phyloP scores from a whole-genome alignment of 2,797 vertebrate genomes.

The Crax fasciolata region DNA sequence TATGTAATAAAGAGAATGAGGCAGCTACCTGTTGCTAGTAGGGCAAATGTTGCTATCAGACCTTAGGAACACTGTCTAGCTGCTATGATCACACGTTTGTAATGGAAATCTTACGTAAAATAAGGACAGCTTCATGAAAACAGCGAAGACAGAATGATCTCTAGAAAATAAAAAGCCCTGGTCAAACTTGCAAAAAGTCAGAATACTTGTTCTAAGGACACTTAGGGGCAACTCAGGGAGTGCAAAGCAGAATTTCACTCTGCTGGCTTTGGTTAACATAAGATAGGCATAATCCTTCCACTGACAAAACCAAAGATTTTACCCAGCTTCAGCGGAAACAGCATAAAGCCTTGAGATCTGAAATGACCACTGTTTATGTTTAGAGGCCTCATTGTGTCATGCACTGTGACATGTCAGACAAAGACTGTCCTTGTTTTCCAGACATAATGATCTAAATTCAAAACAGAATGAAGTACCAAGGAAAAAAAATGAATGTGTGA shows the following conservation, averaged over 20 bases:
- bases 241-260: constrained; percentile 1
- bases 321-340: neutral
- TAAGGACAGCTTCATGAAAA: neutral
- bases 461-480: neutral
- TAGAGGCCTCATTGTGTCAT: neutral
- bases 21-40: constrained; percentile 1
- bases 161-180: neutral
- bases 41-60: neutral
- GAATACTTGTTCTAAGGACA: neutral
- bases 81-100: neutral
- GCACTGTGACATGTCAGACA: neutral
- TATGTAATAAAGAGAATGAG: neutral
- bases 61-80: neutral
- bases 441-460: neutral
- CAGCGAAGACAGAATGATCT: neutral
- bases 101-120: neutral
- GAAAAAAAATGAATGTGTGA: neutral
- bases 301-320: neutral
- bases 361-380: neutral
- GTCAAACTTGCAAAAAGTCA: neutral
- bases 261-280: neutral
- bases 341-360: constrained; percentile 17
- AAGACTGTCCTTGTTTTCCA: neutral
- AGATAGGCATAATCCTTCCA: neutral
- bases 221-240: neutral